phyloP scores from a whole-genome alignment of 2,113 vertebrate genomes.

The Thalassarche chlororhynchos region DNA sequence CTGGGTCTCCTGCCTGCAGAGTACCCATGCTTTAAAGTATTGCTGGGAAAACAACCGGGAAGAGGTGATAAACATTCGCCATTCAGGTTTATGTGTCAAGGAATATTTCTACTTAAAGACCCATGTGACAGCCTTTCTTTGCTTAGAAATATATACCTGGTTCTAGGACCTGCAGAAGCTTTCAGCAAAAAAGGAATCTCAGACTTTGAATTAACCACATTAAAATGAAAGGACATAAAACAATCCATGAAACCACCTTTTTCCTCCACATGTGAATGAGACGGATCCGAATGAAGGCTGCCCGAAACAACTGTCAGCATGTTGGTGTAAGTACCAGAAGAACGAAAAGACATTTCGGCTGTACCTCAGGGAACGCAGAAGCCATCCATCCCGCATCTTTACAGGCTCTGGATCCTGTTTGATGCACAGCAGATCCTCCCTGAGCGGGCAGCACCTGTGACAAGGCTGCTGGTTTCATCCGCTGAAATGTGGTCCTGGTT shows the following conservation, averaged over 20 bases:
- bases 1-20: background rate
- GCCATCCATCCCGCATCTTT: background rate
- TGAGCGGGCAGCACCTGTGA: background rate
- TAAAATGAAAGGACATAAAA: background rate
- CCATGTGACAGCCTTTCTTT: background rate
- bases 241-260: background rate
- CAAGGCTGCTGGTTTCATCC: rapidly evolving
- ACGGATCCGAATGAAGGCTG: background rate
- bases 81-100: background rate
- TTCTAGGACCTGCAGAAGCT: background rate
- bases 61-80: background rate
- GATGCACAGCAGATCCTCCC: background rate
- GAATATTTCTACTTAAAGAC: background rate
- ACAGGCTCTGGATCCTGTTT: background rate
- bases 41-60: rapidly evolving
- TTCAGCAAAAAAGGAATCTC: background rate
- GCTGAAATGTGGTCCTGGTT: background rate
- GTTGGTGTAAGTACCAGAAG: background rate
- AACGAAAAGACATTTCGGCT: background rate
- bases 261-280: background rate
- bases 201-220: background rate
- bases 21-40: background rate
- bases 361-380: background rate
- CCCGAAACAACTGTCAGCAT: background rate
- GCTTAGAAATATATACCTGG: background rate